A percentile compares a stretch with the other conserved stretches of the same genome.
These are phyloP conservation scores for Nomada flava DNA, from an alignment of 2,888 invertebrate species.

Conservation along the genomic window DNA sequence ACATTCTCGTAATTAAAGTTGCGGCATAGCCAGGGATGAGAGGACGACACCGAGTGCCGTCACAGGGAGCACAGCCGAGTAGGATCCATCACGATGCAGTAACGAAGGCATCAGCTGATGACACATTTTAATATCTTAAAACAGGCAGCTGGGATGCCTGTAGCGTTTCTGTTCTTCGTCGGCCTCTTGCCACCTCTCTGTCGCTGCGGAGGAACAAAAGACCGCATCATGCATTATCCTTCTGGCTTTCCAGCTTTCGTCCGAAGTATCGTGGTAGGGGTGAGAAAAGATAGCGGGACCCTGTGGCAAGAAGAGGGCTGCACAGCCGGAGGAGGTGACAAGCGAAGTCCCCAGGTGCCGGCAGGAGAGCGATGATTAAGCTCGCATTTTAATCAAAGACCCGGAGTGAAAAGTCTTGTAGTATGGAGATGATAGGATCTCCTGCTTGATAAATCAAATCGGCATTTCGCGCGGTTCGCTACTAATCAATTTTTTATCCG, in stretches of 20 bases:
- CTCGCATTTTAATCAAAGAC: slow-evolving; percentile 83
- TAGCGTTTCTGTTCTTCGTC: slow-evolving; percentile 59
- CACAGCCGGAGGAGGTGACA: slow-evolving; percentile 61
- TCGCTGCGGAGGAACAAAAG: slow-evolving; percentile 74
- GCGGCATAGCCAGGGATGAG: slow-evolving; percentile 38
- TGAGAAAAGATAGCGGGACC: slow-evolving; percentile 66
- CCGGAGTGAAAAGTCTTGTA: slow-evolving; percentile 83
- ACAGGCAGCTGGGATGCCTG: slow-evolving; percentile 69
- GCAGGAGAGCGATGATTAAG: slow-evolving; percentile 82
- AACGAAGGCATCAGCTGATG: slow-evolving; percentile 83
- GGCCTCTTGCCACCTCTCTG: slow-evolving; percentile 47
- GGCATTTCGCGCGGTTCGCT: slow-evolving; percentile 70
- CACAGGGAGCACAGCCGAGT: slow-evolving; percentile 39
- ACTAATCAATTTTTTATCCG: slow-evolving; percentile 76
- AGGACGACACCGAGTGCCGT: slow-evolving; percentile 28
- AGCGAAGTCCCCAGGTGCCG: slow-evolving; percentile 81
- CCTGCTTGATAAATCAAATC: slow-evolving; percentile 83
- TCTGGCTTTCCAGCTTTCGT: slow-evolving; percentile 77
- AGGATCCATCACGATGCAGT: slow-evolving; percentile 75
- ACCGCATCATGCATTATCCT: slow-evolving; percentile 79
- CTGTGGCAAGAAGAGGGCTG: slow-evolving; percentile 42
- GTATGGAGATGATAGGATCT: slow-evolving; percentile 81
- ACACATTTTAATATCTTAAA: slow-evolving; percentile 84
- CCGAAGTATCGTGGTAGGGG: slow-evolving; percentile 61
- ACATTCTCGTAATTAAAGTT: slow-evolving; percentile 71